These are phyloP conservation scores for Hycleus phaleratus DNA, from an alignment of 1,140 invertebrate genomes.

Conservation along the genomic window DNA sequence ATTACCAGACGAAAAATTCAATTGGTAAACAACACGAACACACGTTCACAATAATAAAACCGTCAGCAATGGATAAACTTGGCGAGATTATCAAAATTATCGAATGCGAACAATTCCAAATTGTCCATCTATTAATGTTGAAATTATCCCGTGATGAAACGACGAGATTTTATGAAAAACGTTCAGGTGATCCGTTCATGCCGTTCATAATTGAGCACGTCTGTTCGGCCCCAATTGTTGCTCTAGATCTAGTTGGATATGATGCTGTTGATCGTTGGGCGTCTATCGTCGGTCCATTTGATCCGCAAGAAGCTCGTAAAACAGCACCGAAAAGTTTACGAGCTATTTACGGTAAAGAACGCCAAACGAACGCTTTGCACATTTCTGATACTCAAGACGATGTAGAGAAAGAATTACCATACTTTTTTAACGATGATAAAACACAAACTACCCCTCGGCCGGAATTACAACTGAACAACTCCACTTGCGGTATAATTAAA, in stretches of 20 bases:
- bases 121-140: constrained; percentile 59
- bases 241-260: constrained; percentile 56
- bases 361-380: constrained; percentile 63
- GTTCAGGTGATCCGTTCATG: constrained; percentile 37
- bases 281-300: constrained; percentile 56
- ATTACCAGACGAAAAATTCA: constrained; percentile 47
- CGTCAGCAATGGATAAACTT: constrained; percentile 51
- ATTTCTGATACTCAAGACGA: constrained; percentile 51
- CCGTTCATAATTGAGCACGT: constrained; percentile 48
- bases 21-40: constrained; percentile 46
- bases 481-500: constrained; percentile 83
- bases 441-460: constrained; percentile 43
- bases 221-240: constrained; percentile 56
- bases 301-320: constrained; percentile 54
- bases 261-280: constrained; percentile 52
- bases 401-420: constrained; percentile 42
- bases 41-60: constrained; percentile 60
- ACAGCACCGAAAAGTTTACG: constrained; percentile 54
- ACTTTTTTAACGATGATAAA: constrained; percentile 30
- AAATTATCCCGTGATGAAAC: constrained; percentile 49
- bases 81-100: constrained; percentile 58
- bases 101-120: constrained; percentile 37
- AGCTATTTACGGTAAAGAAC: constrained; percentile 65
- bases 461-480: constrained; percentile 55
- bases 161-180: constrained; percentile 48